Conservation (phyloP, 2,888 invertebrate species). For the Rotaria socialis region DNA sequence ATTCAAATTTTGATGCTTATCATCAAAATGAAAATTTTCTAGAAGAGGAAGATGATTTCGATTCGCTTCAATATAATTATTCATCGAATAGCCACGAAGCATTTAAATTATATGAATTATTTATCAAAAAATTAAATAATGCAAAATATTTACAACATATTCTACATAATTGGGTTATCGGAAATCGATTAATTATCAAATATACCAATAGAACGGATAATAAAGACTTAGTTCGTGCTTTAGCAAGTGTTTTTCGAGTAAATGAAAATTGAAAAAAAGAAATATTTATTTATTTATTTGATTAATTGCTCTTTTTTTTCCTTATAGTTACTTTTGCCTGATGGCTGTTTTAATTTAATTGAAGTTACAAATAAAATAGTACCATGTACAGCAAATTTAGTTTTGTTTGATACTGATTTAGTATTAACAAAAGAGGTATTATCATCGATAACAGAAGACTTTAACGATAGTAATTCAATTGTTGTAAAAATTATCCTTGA, state of each 20-base stretch:
- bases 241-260: constrained; percentile 20
- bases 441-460: not conserved
- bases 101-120: constrained; percentile 19
- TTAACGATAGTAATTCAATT: not conserved
- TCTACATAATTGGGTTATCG: not conserved
- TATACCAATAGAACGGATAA: not conserved
- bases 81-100: not conserved
- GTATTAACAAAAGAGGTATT: not conserved
- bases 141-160: constrained; percentile 28
- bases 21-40: not conserved
- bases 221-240: constrained; percentile 8
- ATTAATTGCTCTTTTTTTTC: not conserved
- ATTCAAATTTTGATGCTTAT: not conserved
- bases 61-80: not conserved
- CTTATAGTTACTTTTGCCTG: not conserved
- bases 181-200: constrained; percentile 26
- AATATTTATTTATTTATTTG: not conserved
- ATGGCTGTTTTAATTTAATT: not conserved
- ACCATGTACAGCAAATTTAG: not conserved
- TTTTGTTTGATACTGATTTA: not conserved
- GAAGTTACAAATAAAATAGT: not conserved
- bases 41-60: not conserved
- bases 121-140: constrained; percentile 14
- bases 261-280: not conserved
- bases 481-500: not conserved